These are phyloP conservation scores for Notoglanidium macrostoma DNA, from an alignment of 2,797 vertebrate genomes.

Conservation along the genomic window DNA sequence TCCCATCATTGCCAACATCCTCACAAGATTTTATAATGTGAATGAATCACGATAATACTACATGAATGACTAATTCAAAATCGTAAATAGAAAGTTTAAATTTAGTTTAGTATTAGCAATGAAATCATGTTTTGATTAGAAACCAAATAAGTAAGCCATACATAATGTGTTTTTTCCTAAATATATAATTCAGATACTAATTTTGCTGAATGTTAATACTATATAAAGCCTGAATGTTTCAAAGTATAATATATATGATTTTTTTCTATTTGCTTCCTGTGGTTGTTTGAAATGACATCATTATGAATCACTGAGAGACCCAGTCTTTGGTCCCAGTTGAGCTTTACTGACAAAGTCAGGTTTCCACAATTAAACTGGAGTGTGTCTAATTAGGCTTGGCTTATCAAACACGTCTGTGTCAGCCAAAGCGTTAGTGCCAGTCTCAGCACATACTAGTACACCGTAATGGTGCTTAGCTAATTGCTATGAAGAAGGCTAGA, in stretches of 20 bases:
- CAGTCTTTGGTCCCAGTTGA: slow-evolving; percentile 52
- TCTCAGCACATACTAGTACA: slow-evolving; percentile 54
- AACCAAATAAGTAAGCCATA: neutral
- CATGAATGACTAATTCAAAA: neutral
- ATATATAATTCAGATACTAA: neutral
- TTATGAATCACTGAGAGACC: slow-evolving; percentile 35
- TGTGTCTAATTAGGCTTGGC: slow-evolving; percentile 58
- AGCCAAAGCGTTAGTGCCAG: slow-evolving; percentile 51
- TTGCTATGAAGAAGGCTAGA: slow-evolving; percentile 50
- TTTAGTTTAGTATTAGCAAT: neutral
- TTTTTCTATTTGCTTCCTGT: slow-evolving; percentile 2
- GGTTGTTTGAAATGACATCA: slow-evolving; percentile 4
- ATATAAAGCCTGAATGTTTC: slow-evolving; percentile 8
- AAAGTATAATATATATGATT: neutral
- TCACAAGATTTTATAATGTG: neutral
- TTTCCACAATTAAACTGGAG: slow-evolving; percentile 55
- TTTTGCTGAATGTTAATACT: neutral
- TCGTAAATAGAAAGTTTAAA: neutral
- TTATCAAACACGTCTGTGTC: slow-evolving; percentile 54
- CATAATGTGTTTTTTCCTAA: too few relatives aligned
- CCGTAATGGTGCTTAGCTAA: slow-evolving; percentile 53
- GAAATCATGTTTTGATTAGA: neutral
- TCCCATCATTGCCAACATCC: neutral
- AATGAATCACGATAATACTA: neutral
- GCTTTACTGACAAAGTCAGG: slow-evolving; percentile 56